phyloP scores from a whole-genome alignment of 2,888 invertebrate species.

The Rotaria magnacalcarata region DNA sequence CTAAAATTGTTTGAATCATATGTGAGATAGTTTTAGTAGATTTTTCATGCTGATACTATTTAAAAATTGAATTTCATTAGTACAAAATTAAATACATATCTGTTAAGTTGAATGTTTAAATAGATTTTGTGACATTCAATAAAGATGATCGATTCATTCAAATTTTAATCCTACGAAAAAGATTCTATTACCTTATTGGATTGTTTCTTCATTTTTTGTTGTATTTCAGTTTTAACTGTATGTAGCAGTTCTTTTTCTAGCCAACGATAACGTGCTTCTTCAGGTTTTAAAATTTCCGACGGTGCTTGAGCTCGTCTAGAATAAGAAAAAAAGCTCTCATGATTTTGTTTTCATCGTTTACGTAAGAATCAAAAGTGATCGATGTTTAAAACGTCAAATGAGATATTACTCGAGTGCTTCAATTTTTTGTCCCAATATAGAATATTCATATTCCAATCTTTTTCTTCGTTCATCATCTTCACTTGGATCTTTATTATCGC shows the following conservation, averaged over 20 bases:
- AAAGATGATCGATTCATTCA: background rate
- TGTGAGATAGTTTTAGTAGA: too few relatives aligned
- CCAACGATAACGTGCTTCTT: constrained; percentile 2
- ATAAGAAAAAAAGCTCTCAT: background rate
- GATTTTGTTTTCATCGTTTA: too few relatives aligned
- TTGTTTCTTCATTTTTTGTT: constrained; percentile 14
- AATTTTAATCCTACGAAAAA: background rate
- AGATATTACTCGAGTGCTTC: background rate
- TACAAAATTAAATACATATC: too few relatives aligned
- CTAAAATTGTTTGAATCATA: too few relatives aligned
- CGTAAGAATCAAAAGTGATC: too few relatives aligned
- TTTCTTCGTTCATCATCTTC: constrained; percentile 20
- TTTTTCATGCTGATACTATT: too few relatives aligned
- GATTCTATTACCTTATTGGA: background rate
- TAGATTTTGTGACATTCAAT: too few relatives aligned
- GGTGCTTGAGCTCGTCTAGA: background rate
- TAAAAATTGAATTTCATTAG: too few relatives aligned
- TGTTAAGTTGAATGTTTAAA: too few relatives aligned
- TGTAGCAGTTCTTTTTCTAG: constrained; percentile 15
- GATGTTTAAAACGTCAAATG: too few relatives aligned
- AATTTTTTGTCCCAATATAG: constrained; percentile 9
- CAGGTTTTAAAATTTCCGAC: background rate
- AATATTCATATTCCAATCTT: constrained; percentile 7
- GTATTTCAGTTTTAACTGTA: background rate
- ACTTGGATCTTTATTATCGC: background rate